A percentile compares a stretch with the other conserved stretches of the same genome.
phyloP scores from a whole-genome alignment of 2,113 vertebrate species.

The Dicrurus megarhynchus region DNA sequence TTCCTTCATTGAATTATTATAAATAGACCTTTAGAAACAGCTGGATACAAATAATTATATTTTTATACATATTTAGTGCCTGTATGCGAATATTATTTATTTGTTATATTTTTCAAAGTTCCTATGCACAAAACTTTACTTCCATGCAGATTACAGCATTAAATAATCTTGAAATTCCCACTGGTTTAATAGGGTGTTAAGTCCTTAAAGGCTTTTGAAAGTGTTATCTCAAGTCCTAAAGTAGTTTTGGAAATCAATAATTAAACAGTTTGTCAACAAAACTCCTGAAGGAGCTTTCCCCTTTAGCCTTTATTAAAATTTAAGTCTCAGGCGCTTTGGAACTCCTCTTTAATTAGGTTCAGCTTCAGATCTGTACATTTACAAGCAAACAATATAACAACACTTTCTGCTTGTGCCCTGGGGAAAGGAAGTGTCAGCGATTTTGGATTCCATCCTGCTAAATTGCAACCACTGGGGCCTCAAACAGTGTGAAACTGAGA shows the following conservation, averaged over 20 bases:
- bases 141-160: neutral
- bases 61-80: neutral
- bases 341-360: neutral
- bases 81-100: neutral
- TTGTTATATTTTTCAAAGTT: neutral
- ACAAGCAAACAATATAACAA: neutral
- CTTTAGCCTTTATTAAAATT: slow-evolving; percentile 20
- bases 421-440: neutral
- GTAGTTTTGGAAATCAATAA: neutral
- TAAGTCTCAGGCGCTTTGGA: neutral
- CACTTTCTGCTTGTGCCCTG: neutral
- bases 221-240: neutral
- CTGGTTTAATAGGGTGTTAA: neutral
- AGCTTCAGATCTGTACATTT: neutral
- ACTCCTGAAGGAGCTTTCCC: neutral
- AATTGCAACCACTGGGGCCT: neutral
- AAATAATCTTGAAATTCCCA: neutral
- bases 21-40: neutral
- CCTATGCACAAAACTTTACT: neutral
- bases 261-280: slow-evolving; percentile 28
- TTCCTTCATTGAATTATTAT: neutral
- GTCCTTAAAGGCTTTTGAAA: neutral
- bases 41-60: neutral
- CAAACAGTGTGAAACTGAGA: neutral
- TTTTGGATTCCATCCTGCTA: neutral